Percentiles rank a stretch among this genome's conserved stretches.
These are phyloP conservation scores for Merluccius polli DNA, from an alignment of 2,797 vertebrate genomes.

Conservation along the genomic window DNA sequence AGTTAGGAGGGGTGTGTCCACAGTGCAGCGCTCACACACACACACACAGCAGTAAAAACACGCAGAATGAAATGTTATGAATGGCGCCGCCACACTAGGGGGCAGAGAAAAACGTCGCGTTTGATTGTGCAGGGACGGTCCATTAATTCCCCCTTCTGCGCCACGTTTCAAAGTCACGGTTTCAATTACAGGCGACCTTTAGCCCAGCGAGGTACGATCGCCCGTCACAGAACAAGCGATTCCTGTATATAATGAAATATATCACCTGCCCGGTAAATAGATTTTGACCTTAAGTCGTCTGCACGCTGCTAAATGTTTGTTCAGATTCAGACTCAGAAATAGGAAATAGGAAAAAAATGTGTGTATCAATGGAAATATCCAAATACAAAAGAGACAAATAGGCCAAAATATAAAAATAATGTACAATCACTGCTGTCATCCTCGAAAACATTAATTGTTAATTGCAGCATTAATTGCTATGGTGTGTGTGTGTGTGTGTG, in stretches of 20 bases:
- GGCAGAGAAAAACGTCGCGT: slow-evolving; percentile 37
- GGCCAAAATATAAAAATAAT: background rate
- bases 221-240: slow-evolving; percentile 43
- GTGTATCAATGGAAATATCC: too few relatives aligned
- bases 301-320: slow-evolving; percentile 5
- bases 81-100: slow-evolving; percentile 32
- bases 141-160: slow-evolving; percentile 29
- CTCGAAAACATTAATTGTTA: background rate
- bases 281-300: slow-evolving; percentile 31
- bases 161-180: slow-evolving; percentile 50
- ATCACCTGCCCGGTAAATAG: slow-evolving; percentile 48
- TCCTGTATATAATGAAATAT: slow-evolving; percentile 37
- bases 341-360: background rate
- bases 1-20: background rate
- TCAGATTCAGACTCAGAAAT: slow-evolving; percentile 1
- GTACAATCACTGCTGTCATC: background rate
- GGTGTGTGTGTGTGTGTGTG: background rate
- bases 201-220: slow-evolving; percentile 38
- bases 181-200: slow-evolving; percentile 63
- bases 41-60: background rate
- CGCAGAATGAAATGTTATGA: background rate
- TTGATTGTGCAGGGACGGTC: background rate
- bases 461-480: too few relatives aligned
- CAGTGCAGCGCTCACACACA: background rate
- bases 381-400: background rate